Base-by-base conservation (phyloP, 1,140 invertebrate species). In the Magallana angulata region DNA sequence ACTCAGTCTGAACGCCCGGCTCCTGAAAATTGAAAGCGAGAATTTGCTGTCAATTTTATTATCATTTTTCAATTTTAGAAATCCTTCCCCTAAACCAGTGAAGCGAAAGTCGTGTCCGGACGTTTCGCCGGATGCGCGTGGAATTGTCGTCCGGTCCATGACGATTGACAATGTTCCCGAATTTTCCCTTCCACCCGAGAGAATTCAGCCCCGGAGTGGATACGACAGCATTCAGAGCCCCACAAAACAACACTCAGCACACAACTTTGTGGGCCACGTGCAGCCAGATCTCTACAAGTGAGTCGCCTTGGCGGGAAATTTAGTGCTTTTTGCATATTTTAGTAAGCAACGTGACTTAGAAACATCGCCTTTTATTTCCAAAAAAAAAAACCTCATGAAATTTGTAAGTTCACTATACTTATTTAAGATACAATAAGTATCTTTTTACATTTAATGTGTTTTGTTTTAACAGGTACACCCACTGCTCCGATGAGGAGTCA, bases 261-360 rank as follows among this genome's bases (percentile, higher is more conserved):
- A 92, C 59, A 84, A 80, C 18, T 84, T 90, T 18, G 81, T 92
- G 16, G 92, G 91, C 48, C 57, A 87, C 24, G 85, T 93, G 12
- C 89, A 92, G 80, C 92, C 92, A 24, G 92, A 93, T 36, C 89
- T 93, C 5, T 93, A 93, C 85, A 91, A 89, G 92, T 92, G 89
- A 84, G 36, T 48, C 36, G 5, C 36, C 36, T 48, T 48, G 36
- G 36, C 36, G 36, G 36, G 0, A 2, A 48, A 48, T 48, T 48
- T 48, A 48, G 36, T 0, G 36, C 36, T 48, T 48, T 48, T 48
- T 48, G 36, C 36, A 48, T 48, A 48, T 48, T 48, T 48, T 48
- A 48, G 36, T 48, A 48, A 48, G 36, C 36, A 48, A 48, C 36
- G 36, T 5, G 36, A 48, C 36, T 48, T 48, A 48, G 36, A 48